phyloP scores from a whole-genome alignment of 2,888 invertebrate species.

The Ectemnius cavifrons region DNA sequence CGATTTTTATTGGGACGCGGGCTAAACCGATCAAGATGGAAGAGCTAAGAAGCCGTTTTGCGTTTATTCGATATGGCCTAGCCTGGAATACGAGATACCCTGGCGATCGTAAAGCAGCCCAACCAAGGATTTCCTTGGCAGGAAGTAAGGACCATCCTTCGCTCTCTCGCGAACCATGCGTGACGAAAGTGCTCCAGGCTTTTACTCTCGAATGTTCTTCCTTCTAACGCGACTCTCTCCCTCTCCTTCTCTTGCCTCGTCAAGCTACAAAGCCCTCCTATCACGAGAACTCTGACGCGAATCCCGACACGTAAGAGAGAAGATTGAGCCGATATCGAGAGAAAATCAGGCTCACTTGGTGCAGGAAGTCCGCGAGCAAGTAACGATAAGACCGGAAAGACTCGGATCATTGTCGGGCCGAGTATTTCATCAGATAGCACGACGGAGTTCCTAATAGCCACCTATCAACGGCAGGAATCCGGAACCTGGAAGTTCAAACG shows the following conservation, averaged over 20 bases:
- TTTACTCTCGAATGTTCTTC: constrained; percentile 27
- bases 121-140: constrained; percentile 29
- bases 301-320: background rate
- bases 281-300: constrained; percentile 6
- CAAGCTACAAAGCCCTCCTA: background rate
- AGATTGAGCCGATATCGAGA: too few relatives aligned
- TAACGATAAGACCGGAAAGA: too few relatives aligned
- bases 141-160: constrained; percentile 42
- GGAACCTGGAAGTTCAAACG: constrained; percentile 7
- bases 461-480: background rate
- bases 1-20: constrained; percentile 71
- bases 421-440: too few relatives aligned
- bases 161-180: constrained; percentile 43
- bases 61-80: constrained; percentile 68
- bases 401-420: too few relatives aligned
- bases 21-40: constrained; percentile 76
- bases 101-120: constrained; percentile 68
- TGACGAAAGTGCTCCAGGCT: constrained; percentile 56
- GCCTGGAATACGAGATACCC: constrained; percentile 13
- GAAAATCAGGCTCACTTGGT: too few relatives aligned
- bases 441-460: too few relatives aligned
- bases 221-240: constrained; percentile 17
- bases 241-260: constrained; percentile 18
- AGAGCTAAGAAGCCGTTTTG: constrained; percentile 72
- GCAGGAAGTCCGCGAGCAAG: too few relatives aligned